Conservation (phyloP, 2,888 invertebrate genomes). For the Nephrotoma guestfalica region DNA sequence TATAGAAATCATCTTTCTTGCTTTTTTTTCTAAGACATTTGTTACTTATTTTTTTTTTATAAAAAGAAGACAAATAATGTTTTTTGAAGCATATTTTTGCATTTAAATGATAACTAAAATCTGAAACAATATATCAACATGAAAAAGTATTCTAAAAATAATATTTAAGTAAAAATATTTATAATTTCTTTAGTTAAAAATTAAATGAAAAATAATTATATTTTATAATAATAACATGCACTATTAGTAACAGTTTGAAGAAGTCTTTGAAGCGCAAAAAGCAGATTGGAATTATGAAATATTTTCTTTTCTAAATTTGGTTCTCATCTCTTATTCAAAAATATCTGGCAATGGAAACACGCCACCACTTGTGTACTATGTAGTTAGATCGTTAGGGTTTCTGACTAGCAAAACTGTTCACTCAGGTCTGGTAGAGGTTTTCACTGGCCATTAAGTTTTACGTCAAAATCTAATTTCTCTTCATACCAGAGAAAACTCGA, state of each 20-base stretch:
- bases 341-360: neutral
- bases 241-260: neutral
- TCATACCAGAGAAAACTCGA: no score
- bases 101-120: conserved; percentile 25
- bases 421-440: no score
- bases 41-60: conserved; percentile 12
- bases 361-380: no score
- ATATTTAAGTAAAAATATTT: neutral
- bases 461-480: no score
- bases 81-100: conserved; percentile 26
- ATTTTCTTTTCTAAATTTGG: neutral
- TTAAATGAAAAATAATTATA: neutral
- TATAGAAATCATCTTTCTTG: conserved; percentile 13
- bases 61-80: conserved; percentile 32
- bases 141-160: neutral
- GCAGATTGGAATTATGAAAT: neutral
- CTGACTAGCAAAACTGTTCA: no score
- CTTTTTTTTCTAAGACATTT: conserved; percentile 12
- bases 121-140: conserved; percentile 26
- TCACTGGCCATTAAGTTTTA: no score
- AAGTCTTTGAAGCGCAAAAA: neutral
- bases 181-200: neutral
- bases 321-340: neutral
- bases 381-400: no score
- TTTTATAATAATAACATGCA: neutral